phyloP scores from a whole-genome alignment of 2,888 invertebrate genomes.

The Vesta saturnalis region DNA sequence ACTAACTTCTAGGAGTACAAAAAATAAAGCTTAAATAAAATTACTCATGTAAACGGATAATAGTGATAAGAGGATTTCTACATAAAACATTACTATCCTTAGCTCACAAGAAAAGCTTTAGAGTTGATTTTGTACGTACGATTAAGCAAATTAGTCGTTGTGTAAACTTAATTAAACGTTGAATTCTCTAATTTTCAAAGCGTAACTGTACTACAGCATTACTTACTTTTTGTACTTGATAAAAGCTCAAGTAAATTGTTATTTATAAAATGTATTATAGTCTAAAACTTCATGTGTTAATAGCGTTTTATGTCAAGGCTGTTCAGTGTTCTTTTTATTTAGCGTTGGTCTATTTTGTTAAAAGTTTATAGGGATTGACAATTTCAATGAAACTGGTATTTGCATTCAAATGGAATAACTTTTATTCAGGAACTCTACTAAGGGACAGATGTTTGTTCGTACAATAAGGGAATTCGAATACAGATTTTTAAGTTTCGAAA shows the following conservation, averaged over 20 bases:
- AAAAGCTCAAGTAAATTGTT: too few relatives aligned
- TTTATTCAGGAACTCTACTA: conserved; percentile 29
- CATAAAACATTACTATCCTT: not conserved
- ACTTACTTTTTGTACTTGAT: not conserved
- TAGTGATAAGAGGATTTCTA: not conserved
- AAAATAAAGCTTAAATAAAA: conserved; percentile 1
- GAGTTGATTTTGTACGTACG: conserved; percentile 24
- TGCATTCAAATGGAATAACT: conserved; percentile 39
- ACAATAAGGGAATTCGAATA: conserved; percentile 25
- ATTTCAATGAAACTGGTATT: conserved; percentile 29
- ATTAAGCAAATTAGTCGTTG: conserved; percentile 29
- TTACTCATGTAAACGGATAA: not conserved
- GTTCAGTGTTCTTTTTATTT: not conserved
- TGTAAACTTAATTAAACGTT: conserved; percentile 31
- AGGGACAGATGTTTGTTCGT: conserved; percentile 28
- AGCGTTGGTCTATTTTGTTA: not conserved
- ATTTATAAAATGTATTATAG: too few relatives aligned
- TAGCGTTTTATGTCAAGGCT: too few relatives aligned
- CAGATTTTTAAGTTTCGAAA: conserved; percentile 21
- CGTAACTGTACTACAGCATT: not conserved
- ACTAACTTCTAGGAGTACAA: too few relatives aligned
- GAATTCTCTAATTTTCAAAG: conserved; percentile 6
- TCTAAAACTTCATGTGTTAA: too few relatives aligned
- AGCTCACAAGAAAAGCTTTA: conserved; percentile 4
- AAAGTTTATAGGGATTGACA: conserved; percentile 16